A percentile compares a stretch with the other conserved stretches of the same genome.
These are phyloP conservation scores for Oxyruncus cristatus DNA, from an alignment of 2,113 vertebrate genomes.

Conservation along the genomic window DNA sequence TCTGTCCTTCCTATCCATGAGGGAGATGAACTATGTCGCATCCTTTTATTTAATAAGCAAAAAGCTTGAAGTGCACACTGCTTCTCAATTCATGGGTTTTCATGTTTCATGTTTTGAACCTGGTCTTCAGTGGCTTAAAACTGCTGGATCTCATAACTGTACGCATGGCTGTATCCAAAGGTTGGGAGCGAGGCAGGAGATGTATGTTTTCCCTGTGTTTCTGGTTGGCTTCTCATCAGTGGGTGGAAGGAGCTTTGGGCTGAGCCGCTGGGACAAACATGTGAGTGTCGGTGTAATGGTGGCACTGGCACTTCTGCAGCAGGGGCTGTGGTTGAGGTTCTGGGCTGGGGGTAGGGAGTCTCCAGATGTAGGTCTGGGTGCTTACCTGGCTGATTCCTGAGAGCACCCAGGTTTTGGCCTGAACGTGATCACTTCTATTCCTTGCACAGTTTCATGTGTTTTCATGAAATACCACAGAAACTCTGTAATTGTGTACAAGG, in stretches of 20 bases:
- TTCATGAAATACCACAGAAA: neutral
- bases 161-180: fast-evolving
- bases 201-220: fast-evolving
- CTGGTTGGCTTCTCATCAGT: fast-evolving
- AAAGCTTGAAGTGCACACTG: neutral
- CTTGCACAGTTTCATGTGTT: neutral
- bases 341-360: fast-evolving
- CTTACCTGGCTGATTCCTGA: neutral
- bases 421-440: neutral
- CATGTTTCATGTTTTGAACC: fast-evolving
- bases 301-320: fast-evolving
- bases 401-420: neutral
- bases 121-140: neutral
- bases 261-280: fast-evolving
- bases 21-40: neutral
- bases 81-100: neutral
- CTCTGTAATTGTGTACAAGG: neutral
- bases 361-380: fast-evolving
- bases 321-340: fast-evolving
- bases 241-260: fast-evolving
- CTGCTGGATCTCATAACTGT: fast-evolving
- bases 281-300: fast-evolving
- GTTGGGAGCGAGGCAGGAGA: fast-evolving
- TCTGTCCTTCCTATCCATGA: neutral
- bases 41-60: neutral